Evolutionary conservation across 2,888 invertebrate species (phyloP).

Genomic region (Drosophila affinis): DNA sequence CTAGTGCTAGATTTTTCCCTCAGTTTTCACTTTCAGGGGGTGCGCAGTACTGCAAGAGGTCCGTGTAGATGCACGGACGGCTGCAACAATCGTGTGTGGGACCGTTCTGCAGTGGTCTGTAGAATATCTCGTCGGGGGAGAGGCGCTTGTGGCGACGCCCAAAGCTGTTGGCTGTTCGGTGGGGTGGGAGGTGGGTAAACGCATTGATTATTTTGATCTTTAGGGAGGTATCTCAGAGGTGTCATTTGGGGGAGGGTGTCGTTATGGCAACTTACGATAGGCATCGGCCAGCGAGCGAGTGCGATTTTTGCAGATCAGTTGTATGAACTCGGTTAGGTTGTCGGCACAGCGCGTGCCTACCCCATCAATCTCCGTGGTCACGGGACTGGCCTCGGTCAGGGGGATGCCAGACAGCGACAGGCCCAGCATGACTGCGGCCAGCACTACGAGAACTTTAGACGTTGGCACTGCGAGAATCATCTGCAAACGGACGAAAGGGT

Average conservation of each 20-base stretch:
- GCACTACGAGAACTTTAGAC: conserved; percentile 44
- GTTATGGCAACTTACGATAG: conserved; percentile 74
- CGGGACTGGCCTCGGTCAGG: conserved; percentile 42
- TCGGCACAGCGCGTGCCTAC: conserved; percentile 77
- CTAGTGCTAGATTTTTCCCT: neutral
- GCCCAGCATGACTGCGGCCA: conserved; percentile 55
- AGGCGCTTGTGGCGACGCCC: conserved; percentile 67
- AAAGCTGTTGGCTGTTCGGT: conserved; percentile 49
- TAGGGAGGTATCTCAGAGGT: neutral
- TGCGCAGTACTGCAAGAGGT: conserved; percentile 80
- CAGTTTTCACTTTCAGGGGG: conserved; percentile 20
- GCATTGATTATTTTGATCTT: neutral
- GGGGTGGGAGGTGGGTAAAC: neutral
- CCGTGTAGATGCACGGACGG: conserved; percentile 74
- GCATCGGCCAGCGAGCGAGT: conserved; percentile 70
- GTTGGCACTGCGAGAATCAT: conserved; percentile 63
- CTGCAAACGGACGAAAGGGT: conserved; percentile 49
- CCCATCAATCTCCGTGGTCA: conserved; percentile 45
- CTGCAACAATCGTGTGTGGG: conserved; percentile 80
- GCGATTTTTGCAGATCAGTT: conserved; percentile 73
- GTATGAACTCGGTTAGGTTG: conserved; percentile 74
- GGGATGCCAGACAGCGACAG: conserved; percentile 35
- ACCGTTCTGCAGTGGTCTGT: conserved; percentile 69
- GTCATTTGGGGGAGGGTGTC: neutral
- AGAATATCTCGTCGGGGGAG: conserved; percentile 49